Base-by-base conservation (phyloP, 1,140 invertebrate species). In the Drosophila triauraria region DNA sequence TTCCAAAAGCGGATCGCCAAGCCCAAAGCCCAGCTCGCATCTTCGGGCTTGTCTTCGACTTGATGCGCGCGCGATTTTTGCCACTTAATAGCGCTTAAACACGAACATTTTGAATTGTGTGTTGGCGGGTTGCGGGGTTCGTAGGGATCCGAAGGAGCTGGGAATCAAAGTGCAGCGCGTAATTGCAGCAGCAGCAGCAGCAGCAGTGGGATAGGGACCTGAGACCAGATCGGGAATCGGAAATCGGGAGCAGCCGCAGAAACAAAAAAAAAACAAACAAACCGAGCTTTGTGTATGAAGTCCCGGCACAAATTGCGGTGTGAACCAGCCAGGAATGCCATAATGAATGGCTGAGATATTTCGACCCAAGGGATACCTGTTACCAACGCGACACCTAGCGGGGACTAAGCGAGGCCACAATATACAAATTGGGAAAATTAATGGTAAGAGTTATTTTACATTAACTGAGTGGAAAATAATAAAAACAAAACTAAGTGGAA, bases 51-150 rank as follows among this genome's bases (percentile, higher is more conserved):
- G 70, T 74, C 70, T 60, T 42, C 56, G 51, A 60, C 62, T 71
- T 88, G 85, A 82, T 90, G 85, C 78, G 78, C 81, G 85, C 82
- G 85, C 85, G 85, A 90, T 91, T 90, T 91, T 91, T 86, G 86
- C 87, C 82, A 90, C 80, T 92, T 92, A 92, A 92, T 92, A 92
- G 91, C 91, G 91, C 91, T 92, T 92, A 92, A 92, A 91, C 91
- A 92, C 91, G 91, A 92, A 92, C 91, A 92, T 91, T 91, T 92
- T 79, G 86, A 87, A 87, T 91, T 91, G 78, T 90, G 81, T 74
- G 68, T 56, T 23, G 69, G 48, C 23, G 61, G 51, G 59, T 40
- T 5, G 56, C 59, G 48, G 75, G 43, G 38, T 30, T 46, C 59
- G 48, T 64, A 38, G 35, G 35, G 51, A 67, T 50, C 32, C 23